Base-by-base conservation (phyloP, 2,113 vertebrate genomes). In the Anoura caudifer region DNA sequence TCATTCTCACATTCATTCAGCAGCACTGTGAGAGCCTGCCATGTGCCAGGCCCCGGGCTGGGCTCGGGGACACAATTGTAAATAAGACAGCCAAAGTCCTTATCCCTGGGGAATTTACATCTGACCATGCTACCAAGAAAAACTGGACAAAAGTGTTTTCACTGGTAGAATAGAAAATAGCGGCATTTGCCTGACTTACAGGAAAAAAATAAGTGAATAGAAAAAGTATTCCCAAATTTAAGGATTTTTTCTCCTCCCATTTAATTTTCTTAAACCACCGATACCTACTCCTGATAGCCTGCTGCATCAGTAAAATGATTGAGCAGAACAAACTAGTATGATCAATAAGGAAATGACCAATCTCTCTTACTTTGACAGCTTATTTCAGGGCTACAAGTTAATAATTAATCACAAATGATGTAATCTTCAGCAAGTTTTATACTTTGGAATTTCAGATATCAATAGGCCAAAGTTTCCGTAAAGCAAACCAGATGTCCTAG, bases 131-230 rank as follows among this genome's bases (percentile, higher is more conserved):
- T 28, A 28, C 50, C n/a, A 7, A 31, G 54, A 43, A 67, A 45
- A 9, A n/a, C 12, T 36, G 28, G 43, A 28, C 61, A 26, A 31
- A 77, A 24, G 28, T 13, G 7, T 59, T 82, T 89, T 93, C 43
- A 36, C 38, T 47, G 45, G 26, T 47, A 59, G 59, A 61, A 86
- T 31, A 95, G 80, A 70, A 94, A 96, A 65, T 45, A 28, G 50
- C 33, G 28, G 31, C 22, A 24, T 59, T 47, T 84, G 10, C n/a
- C 73, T 75, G 33, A 38, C 47, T 76, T 72, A n/a, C 15, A 36
- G 33, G 26, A 69, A 72, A 87, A 83, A 92, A 73, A 38, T 61
- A 36, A 81, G 4, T 54, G 73, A 69, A 80, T 43, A 61, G 36
- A 22, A 52, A 81, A n/a, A 81, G 52, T 31, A 1, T 36, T 73